Evolutionary conservation across 2,113 vertebrate genomes (phyloP), one percentile per base, ranked within the genome.

Genomic region (Mirza zaza): DNA sequence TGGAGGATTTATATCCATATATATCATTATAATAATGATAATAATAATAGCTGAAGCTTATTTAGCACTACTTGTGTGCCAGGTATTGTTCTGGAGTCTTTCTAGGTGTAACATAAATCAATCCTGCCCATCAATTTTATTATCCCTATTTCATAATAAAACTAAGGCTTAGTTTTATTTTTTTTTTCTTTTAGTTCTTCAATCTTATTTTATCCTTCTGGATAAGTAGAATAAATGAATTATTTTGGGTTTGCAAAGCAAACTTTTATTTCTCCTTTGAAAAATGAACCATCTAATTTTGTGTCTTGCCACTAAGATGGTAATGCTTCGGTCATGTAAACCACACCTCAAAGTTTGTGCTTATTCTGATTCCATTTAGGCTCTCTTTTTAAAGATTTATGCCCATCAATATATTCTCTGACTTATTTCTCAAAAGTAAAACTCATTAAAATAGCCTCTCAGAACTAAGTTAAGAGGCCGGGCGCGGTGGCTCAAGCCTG

Each of bases 171-270:
- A 27, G 27, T 87, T 90, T 90, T 92, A 76, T 1, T 29, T 90
- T 94, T 88, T 17, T 90, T 87, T 63, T 42, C 48, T 86, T 81
- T 57, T 25, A 50, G 25, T 91, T 39, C 45, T 45, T 57, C n/a
- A 8, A 82, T 87, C 55, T 91, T 15, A 84, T 63, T 88, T 68
- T 93, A 8, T 97, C 48, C 6, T 94, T 12, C 29, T 68, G 52
- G 48, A 34, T 84, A 48, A 84, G 34, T 95, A 89, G 25, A 91
- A n/a, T 55, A 91, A 89, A 75, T 87, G 39, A n/a, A 25, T 84
- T 92, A 88, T 76, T 88, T 84, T 32, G 59, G 27, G 20, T 94
- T 95, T 81, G 39, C 45, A 94, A 93, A 95, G 42, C 80, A 88
- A 93, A 61, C 27, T 77, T 91, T 42, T 81, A 34, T 91, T 95